Conservation (phyloP, 2,797 vertebrate species). For the Phyllotis vaccarum region DNA sequence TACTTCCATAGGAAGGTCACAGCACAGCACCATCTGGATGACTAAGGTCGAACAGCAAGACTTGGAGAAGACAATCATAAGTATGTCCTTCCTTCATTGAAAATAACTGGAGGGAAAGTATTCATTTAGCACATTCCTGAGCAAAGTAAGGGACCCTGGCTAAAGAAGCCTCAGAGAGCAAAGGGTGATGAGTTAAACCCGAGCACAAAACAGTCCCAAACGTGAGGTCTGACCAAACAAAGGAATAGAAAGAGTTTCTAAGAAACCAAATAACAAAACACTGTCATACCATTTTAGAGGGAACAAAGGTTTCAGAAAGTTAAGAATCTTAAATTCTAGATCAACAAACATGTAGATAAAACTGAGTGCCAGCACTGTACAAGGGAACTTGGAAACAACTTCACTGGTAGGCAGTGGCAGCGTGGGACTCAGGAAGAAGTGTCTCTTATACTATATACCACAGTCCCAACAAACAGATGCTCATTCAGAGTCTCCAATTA, state of each 20-base stretch:
- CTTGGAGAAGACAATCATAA: not conserved
- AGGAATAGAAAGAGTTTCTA: not conserved
- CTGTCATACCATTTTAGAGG: not conserved
- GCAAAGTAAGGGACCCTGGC: not conserved
- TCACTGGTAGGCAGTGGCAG: not conserved
- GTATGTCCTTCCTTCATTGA: not conserved
- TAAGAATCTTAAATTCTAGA: not conserved
- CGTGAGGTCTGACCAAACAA: not conserved
- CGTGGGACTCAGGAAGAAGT: not conserved
- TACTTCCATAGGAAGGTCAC: not conserved
- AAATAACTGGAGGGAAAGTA: not conserved
- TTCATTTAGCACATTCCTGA: not conserved
- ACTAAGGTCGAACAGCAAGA: not conserved
- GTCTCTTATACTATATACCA: not conserved
- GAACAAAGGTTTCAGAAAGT: not conserved
- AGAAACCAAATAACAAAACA: not conserved
- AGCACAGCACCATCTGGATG: not conserved
- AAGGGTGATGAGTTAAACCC: not conserved
- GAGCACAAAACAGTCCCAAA: not conserved
- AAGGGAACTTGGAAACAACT: not conserved
- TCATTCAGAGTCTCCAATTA: not conserved
- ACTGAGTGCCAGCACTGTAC: not conserved
- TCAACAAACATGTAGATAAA: not conserved
- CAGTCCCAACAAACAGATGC: not conserved
- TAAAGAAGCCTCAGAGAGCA: constrained; percentile 2